phyloP scores from a whole-genome alignment of 2,888 invertebrate species.

The Conchocele bisecta region DNA sequence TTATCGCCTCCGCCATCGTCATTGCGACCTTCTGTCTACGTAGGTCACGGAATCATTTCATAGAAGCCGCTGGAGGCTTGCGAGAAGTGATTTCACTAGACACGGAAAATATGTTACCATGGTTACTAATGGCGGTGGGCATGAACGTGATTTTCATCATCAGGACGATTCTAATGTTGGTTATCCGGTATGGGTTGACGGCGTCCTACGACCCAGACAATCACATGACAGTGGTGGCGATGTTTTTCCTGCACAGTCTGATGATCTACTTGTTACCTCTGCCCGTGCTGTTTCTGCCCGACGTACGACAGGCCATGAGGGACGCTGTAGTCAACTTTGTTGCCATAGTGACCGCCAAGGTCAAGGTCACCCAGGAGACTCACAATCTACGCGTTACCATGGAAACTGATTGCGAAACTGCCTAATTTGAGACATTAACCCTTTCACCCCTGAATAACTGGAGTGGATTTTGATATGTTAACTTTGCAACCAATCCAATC shows the following conservation, averaged over 20 bases:
- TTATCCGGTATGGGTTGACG: not conserved
- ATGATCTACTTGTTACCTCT: slow-evolving; percentile 28
- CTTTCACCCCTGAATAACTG: too few relatives aligned
- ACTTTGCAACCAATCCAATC: too few relatives aligned
- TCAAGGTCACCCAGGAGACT: too few relatives aligned
- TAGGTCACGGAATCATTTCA: slow-evolving; percentile 4
- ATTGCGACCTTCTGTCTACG: slow-evolving; percentile 18
- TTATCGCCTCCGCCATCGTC: slow-evolving; percentile 10
- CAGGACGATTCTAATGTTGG: not conserved
- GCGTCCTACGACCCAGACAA: not conserved
- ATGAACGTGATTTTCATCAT: slow-evolving; percentile 26
- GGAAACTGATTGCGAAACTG: too few relatives aligned
- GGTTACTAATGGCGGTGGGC: slow-evolving; percentile 17
- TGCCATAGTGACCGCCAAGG: too few relatives aligned
- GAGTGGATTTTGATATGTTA: too few relatives aligned
- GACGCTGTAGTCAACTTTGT: too few relatives aligned
- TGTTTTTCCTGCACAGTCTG: slow-evolving; percentile 31
- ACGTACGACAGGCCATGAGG: slow-evolving; percentile 23
- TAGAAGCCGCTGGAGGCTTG: slow-evolving; percentile 6
- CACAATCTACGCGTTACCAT: too few relatives aligned
- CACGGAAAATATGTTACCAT: slow-evolving; percentile 1
- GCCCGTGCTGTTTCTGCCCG: slow-evolving; percentile 29
- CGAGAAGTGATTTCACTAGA: slow-evolving; percentile 16
- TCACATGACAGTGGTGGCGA: not conserved
- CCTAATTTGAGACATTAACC: too few relatives aligned